Evolutionary conservation across 2,113 vertebrate species (phyloP).

Genomic region (Nyctibius bracteatus): DNA sequence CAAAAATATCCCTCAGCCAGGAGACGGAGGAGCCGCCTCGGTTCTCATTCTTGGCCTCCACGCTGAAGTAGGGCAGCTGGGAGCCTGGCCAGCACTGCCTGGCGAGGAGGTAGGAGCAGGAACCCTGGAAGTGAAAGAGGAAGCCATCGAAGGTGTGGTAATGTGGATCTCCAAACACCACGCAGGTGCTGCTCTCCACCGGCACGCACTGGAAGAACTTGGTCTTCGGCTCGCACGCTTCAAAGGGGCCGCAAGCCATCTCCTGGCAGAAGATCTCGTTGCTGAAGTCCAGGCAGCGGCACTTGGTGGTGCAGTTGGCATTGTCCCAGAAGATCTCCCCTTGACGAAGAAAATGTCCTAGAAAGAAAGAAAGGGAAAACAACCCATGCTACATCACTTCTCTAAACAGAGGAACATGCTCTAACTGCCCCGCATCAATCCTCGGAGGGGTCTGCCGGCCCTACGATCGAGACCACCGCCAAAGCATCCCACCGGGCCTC

Average conservation of each 20-base stretch:
- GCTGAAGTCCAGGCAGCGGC: slow-evolving; percentile 91
- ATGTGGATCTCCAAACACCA: slow-evolving; percentile 96
- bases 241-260: slow-evolving; percentile 85
- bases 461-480: fast-evolving
- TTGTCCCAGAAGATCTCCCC: slow-evolving; percentile 95
- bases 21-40: slow-evolving; percentile 88
- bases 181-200: slow-evolving; percentile 91
- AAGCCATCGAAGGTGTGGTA: slow-evolving; percentile 99
- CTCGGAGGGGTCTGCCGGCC: neutral
- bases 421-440: fast-evolving
- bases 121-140: slow-evolving; percentile 99
- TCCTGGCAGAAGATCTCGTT: slow-evolving; percentile 92
- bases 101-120: slow-evolving; percentile 93
- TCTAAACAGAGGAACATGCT: neutral
- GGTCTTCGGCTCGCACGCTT: slow-evolving; percentile 85
- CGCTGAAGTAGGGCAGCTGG: slow-evolving; percentile 90
- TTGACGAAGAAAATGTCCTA: slow-evolving; percentile 89
- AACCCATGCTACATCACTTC: neutral
- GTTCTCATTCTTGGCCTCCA: slow-evolving; percentile 97
- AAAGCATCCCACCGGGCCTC: neutral
- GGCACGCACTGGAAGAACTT: slow-evolving; percentile 93
- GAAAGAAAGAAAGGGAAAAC: slow-evolving; percentile 37
- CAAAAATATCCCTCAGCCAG: slow-evolving; percentile 91
- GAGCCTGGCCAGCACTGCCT: slow-evolving; percentile 88
- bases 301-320: slow-evolving; percentile 89